Base-by-base conservation (phyloP, 1,140 invertebrate species). In the Papilio glaucus region DNA sequence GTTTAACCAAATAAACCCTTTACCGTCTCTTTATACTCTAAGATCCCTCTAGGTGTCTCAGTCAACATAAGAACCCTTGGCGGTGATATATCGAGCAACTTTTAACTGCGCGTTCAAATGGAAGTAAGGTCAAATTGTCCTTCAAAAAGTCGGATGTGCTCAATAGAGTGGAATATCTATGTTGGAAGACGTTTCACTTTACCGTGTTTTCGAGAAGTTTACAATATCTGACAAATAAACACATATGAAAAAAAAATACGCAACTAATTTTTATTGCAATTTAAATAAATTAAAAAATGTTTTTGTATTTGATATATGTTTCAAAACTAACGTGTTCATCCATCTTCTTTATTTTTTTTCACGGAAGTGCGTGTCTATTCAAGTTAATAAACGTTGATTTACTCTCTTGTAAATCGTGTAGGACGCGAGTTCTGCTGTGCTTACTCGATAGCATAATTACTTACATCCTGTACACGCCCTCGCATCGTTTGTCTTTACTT, bases 401-500 rank as follows among this genome's bases (percentile, higher is more conserved):
- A 33, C 21, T 24, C 24, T 53, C 49, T 53, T 4, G 9, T 53
- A 24, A 10, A 18, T 45, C 7, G 15, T 29, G 42, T 62, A 38
- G 45, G 18, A 53, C 63, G 13, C 39, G 57, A 72, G 21, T 21
- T 10, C 21, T 53, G 21, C 9, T 53, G 49, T 53, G 49, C 24
- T 53, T 24, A 10, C 0, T 24, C 9, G 49, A 53, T 53, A 53
- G 18, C 9, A 24, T 53, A 24, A 53, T 53, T 53, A 53, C 49
- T 24, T 53, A 53, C 49, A 53, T 18, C 49, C 49, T 53, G 49
- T 53, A 53, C 2, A 53, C 49, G 49, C 49, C 49, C 5, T 10
- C 49, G 49, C 49, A 53, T 12, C 49, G 49, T 53, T 53, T 53
- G 18, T 53, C 49, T 53, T 53, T 53, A 24, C 49, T 53, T 53